Evolutionary conservation across 1,140 invertebrate genomes (phyloP).

Genomic region (Zaprionus lachaisei): DNA sequence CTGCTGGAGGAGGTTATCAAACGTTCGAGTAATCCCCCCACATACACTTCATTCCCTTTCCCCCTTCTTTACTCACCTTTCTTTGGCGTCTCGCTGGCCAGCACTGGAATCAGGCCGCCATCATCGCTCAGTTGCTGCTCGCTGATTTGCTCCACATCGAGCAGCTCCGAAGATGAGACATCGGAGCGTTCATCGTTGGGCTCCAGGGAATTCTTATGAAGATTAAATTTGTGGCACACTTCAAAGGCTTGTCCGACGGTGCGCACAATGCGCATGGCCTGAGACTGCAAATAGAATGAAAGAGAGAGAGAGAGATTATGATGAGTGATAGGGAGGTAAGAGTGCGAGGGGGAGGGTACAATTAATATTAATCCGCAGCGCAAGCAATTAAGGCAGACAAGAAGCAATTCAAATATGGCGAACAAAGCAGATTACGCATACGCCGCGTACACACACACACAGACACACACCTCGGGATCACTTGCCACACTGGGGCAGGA

Average conservation of each 20-base stretch:
- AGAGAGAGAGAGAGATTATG: background rate
- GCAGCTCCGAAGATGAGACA: constrained; percentile 86
- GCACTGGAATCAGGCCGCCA: constrained; percentile 81
- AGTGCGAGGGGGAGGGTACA: background rate
- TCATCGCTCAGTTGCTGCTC: constrained; percentile 86
- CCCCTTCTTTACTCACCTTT: constrained; percentile 85
- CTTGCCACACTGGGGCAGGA: constrained; percentile 58
- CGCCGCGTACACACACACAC: constrained; percentile 32
- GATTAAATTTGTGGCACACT: constrained; percentile 97
- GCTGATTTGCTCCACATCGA: constrained; percentile 83
- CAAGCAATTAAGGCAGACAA: constrained; percentile 53
- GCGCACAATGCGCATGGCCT: constrained; percentile 98
- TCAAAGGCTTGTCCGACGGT: constrained; percentile 99
- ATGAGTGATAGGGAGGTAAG: constrained; percentile 5
- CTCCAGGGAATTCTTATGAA: constrained; percentile 86
- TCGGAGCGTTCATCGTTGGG: constrained; percentile 88
- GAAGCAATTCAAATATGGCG: constrained; percentile 29
- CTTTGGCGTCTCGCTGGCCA: constrained; percentile 81
- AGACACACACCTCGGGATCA: constrained; percentile 71
- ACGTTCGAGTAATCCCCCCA: constrained; percentile 22
- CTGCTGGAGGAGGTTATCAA: constrained; percentile 14
- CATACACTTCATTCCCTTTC: background rate
- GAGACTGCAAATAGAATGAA: constrained; percentile 90
- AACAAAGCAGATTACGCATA: constrained; percentile 60
- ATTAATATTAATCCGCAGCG: constrained; percentile 29